Base-by-base conservation (phyloP, 1,140 invertebrate genomes). In the Thaumatotibia leucotreta region DNA sequence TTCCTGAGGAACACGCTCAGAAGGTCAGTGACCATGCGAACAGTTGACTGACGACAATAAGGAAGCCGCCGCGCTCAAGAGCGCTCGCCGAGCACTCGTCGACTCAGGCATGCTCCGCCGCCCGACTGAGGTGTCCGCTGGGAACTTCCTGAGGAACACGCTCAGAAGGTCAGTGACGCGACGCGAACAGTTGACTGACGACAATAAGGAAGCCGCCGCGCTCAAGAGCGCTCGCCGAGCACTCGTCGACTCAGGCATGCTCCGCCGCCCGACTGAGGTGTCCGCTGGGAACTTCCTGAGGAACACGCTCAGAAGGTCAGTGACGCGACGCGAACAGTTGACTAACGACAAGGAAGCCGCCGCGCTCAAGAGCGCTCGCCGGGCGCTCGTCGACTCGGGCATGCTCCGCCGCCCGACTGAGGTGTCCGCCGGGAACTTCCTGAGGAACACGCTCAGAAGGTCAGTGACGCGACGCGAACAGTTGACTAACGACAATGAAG, bases 101-200 rank as follows among this genome's bases (percentile, higher is more conserved):
- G 97, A 98, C 79, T 94, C 94, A 31, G 95, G 96, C 23, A 88
- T 97, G 45, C 89, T 98, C 49, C 92, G 95, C 20, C 96, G 98
- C 80, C 97, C 97, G 0, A 93, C 95, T 5, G 96, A 98, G 70
- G 92, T 94, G 0, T 91, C 94, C 2, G 93, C 93, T 3, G 94
- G 95, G 4, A 95, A 95, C 65, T 98, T 98, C 85, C 91, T 98
- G n/a, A 93, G 96, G 72, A 98, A 97, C 79, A 98, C 97, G n/a
- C 88, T 98, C 4, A 91, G 97, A 73, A 94, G 95, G 87, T 0
- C 76, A 91, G 0, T n/a, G n/a, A n/a, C n/a, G n/a, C n/a, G n/a
- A n/a, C n/a, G n/a, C n/a, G n/a, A n/a, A n/a, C n/a, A n/a, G n/a
- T n/a, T n/a, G n/a, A n/a, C n/a, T n/a, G n/a, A n/a, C n/a, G n/a